Evolutionary conservation across 1,140 invertebrate species (phyloP).

Genomic region (Drosophila carrolli): DNA sequence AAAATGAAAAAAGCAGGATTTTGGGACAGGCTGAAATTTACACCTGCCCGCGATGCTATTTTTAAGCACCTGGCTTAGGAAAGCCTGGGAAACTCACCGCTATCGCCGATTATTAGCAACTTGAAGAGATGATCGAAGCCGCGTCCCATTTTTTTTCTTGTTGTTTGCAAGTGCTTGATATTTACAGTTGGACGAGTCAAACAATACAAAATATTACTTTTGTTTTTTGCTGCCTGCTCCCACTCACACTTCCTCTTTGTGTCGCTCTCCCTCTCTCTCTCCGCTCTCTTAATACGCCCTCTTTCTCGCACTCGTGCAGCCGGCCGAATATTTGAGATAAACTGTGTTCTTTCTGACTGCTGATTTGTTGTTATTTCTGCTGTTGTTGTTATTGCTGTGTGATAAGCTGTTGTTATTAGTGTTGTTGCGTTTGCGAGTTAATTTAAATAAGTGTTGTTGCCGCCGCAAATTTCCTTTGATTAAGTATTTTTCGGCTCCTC

Average conservation of each 20-base stretch:
- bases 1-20: background rate
- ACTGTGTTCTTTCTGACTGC: no score
- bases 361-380: no score
- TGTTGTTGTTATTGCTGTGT: conserved; percentile 9
- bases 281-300: conserved; percentile 1
- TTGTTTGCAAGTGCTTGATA: conserved; percentile 11
- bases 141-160: conserved; percentile 88
- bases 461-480: conserved; percentile 63
- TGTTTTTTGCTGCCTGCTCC: conserved; percentile 18
- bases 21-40: conserved; percentile 6
- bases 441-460: conserved; percentile 61
- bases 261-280: background rate
- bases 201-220: conserved; percentile 27
- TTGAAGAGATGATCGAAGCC: conserved; percentile 99
- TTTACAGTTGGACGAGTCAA: conserved; percentile 40
- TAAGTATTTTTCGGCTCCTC: conserved; percentile 40
- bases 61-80: conserved; percentile 25
- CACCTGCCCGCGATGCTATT: conserved; percentile 18
- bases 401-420: conserved; percentile 76
- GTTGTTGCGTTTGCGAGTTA: conserved; percentile 37
- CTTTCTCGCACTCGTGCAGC: background rate
- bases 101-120: conserved; percentile 98
- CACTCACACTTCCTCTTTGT: conserved; percentile 10
- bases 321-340: no score
- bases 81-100: conserved; percentile 89